Conservation (phyloP, 2,113 vertebrate genomes). For the human (Homo sapiens) region DNA sequence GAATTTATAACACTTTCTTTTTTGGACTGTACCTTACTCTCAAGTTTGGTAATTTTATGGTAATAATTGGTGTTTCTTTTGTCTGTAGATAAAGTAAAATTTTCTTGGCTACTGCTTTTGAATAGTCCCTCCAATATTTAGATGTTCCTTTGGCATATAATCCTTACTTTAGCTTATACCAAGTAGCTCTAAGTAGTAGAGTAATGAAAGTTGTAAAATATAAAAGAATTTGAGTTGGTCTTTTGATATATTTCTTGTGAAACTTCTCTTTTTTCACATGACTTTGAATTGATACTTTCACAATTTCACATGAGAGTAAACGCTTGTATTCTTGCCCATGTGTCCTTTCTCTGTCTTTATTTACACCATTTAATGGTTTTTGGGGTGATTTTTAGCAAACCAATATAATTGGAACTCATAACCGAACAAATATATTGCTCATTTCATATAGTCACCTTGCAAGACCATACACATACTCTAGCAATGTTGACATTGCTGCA, state of each 20-base stretch:
- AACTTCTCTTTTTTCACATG: not conserved
- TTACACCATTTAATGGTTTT: not conserved
- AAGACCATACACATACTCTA: not conserved
- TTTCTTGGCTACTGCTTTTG: not conserved
- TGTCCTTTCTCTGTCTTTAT: not conserved
- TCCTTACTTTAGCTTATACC: not conserved
- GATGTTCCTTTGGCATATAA: not conserved
- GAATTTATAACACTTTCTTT: not conserved
- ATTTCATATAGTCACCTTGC: not conserved
- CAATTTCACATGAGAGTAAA: not conserved
- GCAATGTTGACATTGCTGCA: not conserved
- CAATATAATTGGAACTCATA: not conserved
- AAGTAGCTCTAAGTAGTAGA: not conserved
- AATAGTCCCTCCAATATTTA: not conserved
- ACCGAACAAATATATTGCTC: not conserved
- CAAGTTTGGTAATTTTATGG: not conserved
- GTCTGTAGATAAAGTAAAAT: not conserved
- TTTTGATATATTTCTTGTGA: not conserved
- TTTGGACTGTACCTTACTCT: not conserved
- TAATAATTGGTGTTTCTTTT: slow-evolving; percentile 9
- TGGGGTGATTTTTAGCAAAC: not conserved
- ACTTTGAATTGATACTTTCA: not conserved
- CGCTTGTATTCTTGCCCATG: not conserved
- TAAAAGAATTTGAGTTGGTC: not conserved
- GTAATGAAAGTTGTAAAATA: not conserved